These are phyloP conservation scores for Lepilemur ruficaudatus DNA, from an alignment of 2,797 vertebrate genomes.

Conservation along the genomic window DNA sequence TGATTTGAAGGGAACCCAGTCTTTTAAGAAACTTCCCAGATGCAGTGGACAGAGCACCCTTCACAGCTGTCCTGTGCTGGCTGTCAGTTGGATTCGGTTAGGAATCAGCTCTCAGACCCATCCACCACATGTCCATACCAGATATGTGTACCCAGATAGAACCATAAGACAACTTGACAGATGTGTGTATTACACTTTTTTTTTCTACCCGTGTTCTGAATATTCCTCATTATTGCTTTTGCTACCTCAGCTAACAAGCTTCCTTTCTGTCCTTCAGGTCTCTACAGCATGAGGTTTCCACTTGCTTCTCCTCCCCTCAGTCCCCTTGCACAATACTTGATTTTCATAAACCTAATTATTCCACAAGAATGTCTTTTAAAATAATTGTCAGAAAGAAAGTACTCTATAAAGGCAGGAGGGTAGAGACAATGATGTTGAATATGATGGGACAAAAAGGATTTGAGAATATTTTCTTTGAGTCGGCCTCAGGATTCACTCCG, in stretches of 20 bases:
- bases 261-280: not conserved
- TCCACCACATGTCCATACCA: too few species aligned
- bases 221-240: not conserved
- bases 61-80: not conserved
- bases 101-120: not conserved
- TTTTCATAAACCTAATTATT: not conserved
- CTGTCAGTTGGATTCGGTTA: not conserved
- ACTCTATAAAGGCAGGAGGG: not conserved
- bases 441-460: not conserved
- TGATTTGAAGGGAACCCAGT: not conserved
- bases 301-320: not conserved
- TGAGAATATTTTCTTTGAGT: not conserved
- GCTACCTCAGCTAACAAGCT: not conserved
- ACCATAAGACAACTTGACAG: not conserved
- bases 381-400: not conserved
- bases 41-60: not conserved
- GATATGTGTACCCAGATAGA: not conserved
- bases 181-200: not conserved
- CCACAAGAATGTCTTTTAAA: not conserved
- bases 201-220: not conserved
- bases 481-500: not conserved
- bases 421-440: not conserved
- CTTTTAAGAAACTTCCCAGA: not conserved
- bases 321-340: not conserved
- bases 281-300: not conserved